Evolutionary conservation across 2,113 vertebrate genomes (phyloP), one percentile per base, ranked within the genome.

Genomic region (Ancistrus triradiatus): DNA sequence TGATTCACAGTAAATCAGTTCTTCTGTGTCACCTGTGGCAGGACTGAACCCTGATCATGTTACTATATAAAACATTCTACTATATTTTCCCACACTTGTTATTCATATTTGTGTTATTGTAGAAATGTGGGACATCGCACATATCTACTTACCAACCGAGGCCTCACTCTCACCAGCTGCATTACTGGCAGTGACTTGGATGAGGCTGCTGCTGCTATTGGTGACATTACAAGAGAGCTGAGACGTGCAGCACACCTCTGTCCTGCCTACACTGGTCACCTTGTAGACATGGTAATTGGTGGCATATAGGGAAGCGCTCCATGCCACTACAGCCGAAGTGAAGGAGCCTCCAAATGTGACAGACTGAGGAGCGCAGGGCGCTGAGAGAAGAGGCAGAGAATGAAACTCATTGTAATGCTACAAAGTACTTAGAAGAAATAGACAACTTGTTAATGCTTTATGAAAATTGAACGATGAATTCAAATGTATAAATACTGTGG

Each of bases 101-200:
- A n/a, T n/a, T n/a, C n/a, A n/a, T n/a, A n/a, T n/a, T n/a, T n/a
- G n/a, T n/a, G n/a, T n/a, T n/a, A n/a, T n/a, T n/a, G n/a, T n/a
- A n/a, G n/a, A n/a, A n/a, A n/a, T n/a, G n/a, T n/a, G n/a, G n/a
- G n/a, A n/a, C n/a, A n/a, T n/a, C n/a, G n/a, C n/a, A n/a, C 4
- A 2, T 3, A 9, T 17, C 2, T n/a, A 37, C 77, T 40, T 53
- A 86, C 84, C 79, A 17, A 3, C 15, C 0, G 44, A 43, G 11
- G 73, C 18, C 1, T 1, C 15, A 59, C 88, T 89, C 38, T 89
- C 81, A 52, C 88, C 87, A 0, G 74, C 78, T 1, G 56, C 1
- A 25, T 89, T 88, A 18, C 73, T 73, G 60, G 84, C 85, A 7
- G 75, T 85, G 69, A 88, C 60, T 57, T 74, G 38, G 51, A 88